Conservation (phyloP, 2,797 vertebrate species). For the Enteromius radiatus region DNA sequence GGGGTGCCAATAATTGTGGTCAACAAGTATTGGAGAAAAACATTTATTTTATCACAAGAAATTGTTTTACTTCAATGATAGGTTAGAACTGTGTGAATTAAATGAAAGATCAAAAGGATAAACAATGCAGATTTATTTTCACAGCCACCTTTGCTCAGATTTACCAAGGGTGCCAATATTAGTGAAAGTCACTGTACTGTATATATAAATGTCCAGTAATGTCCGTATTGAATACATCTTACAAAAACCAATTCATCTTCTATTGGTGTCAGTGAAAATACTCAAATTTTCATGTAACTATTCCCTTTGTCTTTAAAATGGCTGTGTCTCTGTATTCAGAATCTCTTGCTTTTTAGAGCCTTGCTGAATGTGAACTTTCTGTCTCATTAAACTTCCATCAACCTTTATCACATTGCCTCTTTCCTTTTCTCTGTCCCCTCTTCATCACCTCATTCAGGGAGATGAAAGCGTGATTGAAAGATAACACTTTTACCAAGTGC, state of each 20-base stretch:
- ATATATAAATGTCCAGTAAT: background rate
- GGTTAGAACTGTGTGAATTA: no score
- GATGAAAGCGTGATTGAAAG: constrained; percentile 38
- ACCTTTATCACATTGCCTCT: constrained; percentile 30
- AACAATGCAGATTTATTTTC: no score
- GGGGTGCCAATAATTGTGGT: no score
- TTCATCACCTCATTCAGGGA: constrained; percentile 39
- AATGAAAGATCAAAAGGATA: no score
- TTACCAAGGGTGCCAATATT: no score
- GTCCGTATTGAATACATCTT: background rate
- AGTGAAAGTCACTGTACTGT: no score
- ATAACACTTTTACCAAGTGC: constrained; percentile 40
- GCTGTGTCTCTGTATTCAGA: constrained; percentile 1
- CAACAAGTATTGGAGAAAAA: no score
- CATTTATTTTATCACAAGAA: no score
- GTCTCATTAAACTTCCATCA: constrained; percentile 47
- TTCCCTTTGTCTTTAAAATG: background rate
- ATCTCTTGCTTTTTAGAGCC: constrained; percentile 2
- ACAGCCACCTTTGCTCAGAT: no score
- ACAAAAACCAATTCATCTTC: background rate
- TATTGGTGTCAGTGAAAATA: background rate
- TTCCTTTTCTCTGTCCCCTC: constrained; percentile 2
- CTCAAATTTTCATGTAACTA: background rate
- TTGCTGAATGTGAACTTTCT: constrained; percentile 43
- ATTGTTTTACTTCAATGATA: no score